Evolutionary conservation across 2,888 invertebrate species (phyloP).

Genomic region (Gastrophysa polygoni): DNA sequence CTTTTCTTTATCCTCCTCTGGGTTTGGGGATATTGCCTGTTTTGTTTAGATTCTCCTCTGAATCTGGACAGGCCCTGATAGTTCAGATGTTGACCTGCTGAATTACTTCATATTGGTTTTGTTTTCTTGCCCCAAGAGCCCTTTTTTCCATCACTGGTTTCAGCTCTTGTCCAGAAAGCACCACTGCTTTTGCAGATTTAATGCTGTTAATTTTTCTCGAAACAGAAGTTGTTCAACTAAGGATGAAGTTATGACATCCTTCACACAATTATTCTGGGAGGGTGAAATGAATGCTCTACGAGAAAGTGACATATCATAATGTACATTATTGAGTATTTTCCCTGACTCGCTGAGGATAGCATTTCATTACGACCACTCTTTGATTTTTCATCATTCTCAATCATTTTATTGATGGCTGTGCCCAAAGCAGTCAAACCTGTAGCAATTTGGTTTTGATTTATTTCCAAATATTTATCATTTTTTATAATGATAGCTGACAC

Average conservation of each 20-base stretch:
- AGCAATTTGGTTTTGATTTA: background rate
- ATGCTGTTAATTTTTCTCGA: conserved; percentile 12
- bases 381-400: background rate
- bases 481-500: background rate
- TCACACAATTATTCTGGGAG: background rate
- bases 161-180: conserved; percentile 16
- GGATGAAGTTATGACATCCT: background rate
- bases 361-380: background rate
- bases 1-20: background rate
- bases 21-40: no score
- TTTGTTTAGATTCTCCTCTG: no score
- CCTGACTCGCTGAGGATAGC: background rate
- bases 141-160: background rate
- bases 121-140: background rate
- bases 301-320: background rate
- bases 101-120: background rate
- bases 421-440: background rate
- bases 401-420: background rate
- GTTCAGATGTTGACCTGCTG: background rate
- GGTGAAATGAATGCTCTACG: background rate
- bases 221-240: conserved; percentile 11
- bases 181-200: conserved; percentile 15
- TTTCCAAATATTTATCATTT: background rate
- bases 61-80: no score
- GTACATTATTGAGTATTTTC: background rate